phyloP scores from a whole-genome alignment of 2,888 invertebrate genomes.

The Drosophila sordidapex region DNA sequence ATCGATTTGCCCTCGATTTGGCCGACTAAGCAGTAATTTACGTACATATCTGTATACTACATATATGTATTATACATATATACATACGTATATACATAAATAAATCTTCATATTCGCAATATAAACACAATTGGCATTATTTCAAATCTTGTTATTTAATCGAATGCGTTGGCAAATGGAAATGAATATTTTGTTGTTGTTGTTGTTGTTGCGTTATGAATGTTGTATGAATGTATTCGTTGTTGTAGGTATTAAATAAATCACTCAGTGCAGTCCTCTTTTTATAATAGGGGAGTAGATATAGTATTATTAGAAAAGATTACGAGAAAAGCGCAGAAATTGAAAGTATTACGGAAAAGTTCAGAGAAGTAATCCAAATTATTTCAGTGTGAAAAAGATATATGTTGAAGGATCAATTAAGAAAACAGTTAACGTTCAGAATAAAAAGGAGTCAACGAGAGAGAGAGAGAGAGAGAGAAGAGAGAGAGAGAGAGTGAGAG shows the following conservation, averaged over 20 bases:
- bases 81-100: neutral
- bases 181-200: constrained; percentile 32
- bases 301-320: neutral
- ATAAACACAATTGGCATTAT: constrained; percentile 50
- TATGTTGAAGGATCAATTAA: neutral
- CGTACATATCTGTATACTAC: neutral
- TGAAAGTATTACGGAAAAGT: neutral
- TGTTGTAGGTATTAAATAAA: neutral
- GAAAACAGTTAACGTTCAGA: too few relatives aligned
- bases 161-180: constrained; percentile 51
- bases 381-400: too few relatives aligned
- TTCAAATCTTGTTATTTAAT: constrained; percentile 59
- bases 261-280: constrained; percentile 20
- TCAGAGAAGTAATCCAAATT: neutral
- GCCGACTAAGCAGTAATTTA: constrained; percentile 16
- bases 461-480: neutral
- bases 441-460: neutral
- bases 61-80: neutral
- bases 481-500: neutral
- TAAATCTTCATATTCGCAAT: constrained; percentile 19
- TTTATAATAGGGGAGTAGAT: constrained; percentile 9
- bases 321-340: neutral
- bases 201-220: constrained; percentile 8
- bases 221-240: constrained; percentile 20
- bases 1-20: constrained; percentile 52